Evolutionary conservation across 2,797 vertebrate species (phyloP), one percentile per base, ranked within the genome.

Genomic region (Rhadinocentrus ornatus): DNA sequence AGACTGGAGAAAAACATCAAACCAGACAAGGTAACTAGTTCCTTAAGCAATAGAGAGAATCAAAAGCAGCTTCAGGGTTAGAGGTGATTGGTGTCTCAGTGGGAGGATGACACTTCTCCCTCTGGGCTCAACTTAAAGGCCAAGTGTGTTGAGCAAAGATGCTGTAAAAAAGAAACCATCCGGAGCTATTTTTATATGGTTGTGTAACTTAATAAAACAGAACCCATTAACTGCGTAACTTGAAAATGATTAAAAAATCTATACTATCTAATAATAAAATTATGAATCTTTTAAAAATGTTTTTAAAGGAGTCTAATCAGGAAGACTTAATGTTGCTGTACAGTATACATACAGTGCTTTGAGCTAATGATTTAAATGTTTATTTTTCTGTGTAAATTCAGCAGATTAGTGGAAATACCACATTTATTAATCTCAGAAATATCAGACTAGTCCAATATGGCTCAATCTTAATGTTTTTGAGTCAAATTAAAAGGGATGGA

Each of bases 101-200:
- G 44, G 68, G 48, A 69, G 57, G 35, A 60, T 83, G 67, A 69
- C 53, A 57, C 41, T 34, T 67, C n/a, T 37, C 32, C 56, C 24
- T 62, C 32, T 73, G 59, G 37, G 50, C 32, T 66, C 39, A 66
- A 78, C 35, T 73, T 41, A 48, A 56, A 63, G 18, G 50, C 1
- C 26, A 16, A 54, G 18, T n/a, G 39, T 70, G 50, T 44, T 54
- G 31, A 62, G 35, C 50, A 53, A 24, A 78, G 35, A 18, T 10
- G 13, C 32, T 56, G 9, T 6, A 37, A 37, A 72, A 64, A 18
- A 12, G 18, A 11, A 11, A 3, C 39, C 10, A 39, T 41, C 34
- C 39, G 29, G 6, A 0, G 3, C 34, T 3, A 66, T 32, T 12
- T 55, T 4, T 16, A 29, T 46, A 57, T 44, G 29, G 22, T 34